Percentiles rank a stretch among this genome's conserved stretches.
These are phyloP conservation scores for Phoenicopterus ruber DNA, from an alignment of 2,113 vertebrate species.

Conservation along the genomic window DNA sequence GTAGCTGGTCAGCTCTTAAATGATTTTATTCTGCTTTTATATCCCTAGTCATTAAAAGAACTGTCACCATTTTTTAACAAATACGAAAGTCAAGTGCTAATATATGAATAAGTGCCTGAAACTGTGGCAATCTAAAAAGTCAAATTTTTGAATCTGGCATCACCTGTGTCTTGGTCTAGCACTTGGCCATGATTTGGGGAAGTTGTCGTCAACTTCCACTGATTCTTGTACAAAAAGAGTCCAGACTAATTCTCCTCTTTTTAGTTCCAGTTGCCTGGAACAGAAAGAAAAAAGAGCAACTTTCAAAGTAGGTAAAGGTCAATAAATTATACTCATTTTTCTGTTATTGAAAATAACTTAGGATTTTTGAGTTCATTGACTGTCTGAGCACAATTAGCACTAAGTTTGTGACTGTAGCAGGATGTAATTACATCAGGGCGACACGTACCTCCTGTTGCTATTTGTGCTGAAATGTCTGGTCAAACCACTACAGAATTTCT, in stretches of 20 bases:
- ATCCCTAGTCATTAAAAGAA: not conserved
- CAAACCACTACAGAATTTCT: not conserved
- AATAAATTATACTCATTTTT: not conserved
- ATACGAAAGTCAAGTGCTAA: not conserved
- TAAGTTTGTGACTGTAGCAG: not conserved
- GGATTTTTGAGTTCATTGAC: not conserved
- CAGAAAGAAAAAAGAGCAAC: not conserved
- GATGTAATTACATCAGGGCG: conserved; percentile 31
- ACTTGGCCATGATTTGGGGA: not conserved
- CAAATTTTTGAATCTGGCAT: not conserved
- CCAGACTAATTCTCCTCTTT: not conserved
- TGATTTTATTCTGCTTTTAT: not conserved
- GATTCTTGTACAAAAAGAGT: not conserved
- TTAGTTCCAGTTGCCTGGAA: not conserved
- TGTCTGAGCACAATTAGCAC: not conserved
- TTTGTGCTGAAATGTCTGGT: not conserved
- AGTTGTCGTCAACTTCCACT: not conserved
- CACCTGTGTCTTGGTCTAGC: not conserved
- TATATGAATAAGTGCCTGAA: not conserved
- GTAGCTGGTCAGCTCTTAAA: not conserved
- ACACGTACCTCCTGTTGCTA: not conserved
- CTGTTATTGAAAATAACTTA: not conserved
- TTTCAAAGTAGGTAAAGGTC: not conserved
- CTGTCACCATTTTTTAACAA: not conserved
- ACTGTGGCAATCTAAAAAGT: not conserved